Base-by-base conservation (phyloP, 2,888 invertebrate species). In the Sinopyrophorus schimmeli region DNA sequence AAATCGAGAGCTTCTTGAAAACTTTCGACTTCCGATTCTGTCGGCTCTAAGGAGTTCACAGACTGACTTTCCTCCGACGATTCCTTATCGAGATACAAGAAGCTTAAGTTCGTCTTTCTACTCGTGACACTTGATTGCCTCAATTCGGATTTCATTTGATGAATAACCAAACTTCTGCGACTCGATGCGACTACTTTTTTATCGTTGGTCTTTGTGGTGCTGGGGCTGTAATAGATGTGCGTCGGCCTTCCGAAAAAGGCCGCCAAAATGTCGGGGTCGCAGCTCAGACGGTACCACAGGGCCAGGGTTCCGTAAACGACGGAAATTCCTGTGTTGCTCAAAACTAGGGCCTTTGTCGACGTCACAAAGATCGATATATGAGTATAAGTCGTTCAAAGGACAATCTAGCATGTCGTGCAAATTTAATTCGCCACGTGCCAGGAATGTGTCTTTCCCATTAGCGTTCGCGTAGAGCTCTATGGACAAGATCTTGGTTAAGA, bases 1-100 rank as follows among this genome's bases (percentile, higher is more conserved):
- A 63, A 35, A 28, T 61, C 55, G n/a, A 65, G 37, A 10, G 58
- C 61, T 26, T 64, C 62, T 32, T 60, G 49, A 34, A 64, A 64
- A 5, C 54, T 50, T 10, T 54, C 39, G 16, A 59, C 27, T 48
- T 64, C 63, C 1, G 57, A 51, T 10, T 58, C 58, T 0, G 55
- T 53, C 2, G 48, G 48, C 40, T 39, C 40, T 16, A 39, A 7
- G 3, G 35, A 38, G 38, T 11, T 30, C 5, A 12, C 15, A 3
- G 21, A n/a, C n/a, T n/a, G n/a, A n/a, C n/a, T n/a, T 3, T 38
- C 32, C 3, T 20, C 18, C 10, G 11, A 9, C 1, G 16, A 4
- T 3, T 23, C 16, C 5, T 16, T 21, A 4, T 12, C 9, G 3
- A 38, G 15, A 6, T 31, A 6, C n/a, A 35, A 38, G n/a, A 34